Evolutionary conservation across 1,140 invertebrate species (phyloP), one percentile per base, ranked within the genome.

Genomic region (Diplogasteroides magnus): DNA sequence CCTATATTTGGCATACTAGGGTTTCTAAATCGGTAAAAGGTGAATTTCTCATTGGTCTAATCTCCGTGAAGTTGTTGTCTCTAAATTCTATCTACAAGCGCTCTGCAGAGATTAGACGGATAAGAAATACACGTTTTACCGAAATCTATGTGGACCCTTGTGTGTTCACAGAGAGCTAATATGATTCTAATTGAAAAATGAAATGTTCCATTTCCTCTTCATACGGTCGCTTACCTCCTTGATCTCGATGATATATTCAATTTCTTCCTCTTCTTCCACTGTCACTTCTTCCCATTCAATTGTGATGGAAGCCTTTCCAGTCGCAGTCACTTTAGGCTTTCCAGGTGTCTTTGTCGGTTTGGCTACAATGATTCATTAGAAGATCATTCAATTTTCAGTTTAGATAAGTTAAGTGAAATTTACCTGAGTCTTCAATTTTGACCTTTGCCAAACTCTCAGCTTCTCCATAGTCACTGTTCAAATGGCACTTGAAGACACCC

Each of bases 401-500:
- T n/a, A n/a, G n/a, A n/a, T n/a, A n/a, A n/a, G n/a, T n/a, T 13
- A 67, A 31, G 27, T 11, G 56, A 55, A 19, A 68, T 61, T 67
- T 26, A 78, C 76, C 75, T 61, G 70, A 64, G 31, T 71, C 60
- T 32, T 78, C 77, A 27, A 72, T 74, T 60, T 74, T 81, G 31
- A 81, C 75, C 69, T 72, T 82, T 29, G 80, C 75, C 14, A 75
- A 81, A 29, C 60, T 79, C 64, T 82, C 70, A n/a, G 72, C 70
- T 26, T 79, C 76, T 57, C 81, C 80, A 68, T 69, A 76, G 13
- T 82, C 78, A 64, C 74, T 74, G 26, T 74, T 78, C 6, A 77
- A 81, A 32, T 74, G 61, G 68, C 79, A 82, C 63, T 82, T 80
- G 68, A 76, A 81, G 23, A 77, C 61, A 37, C 80, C 80, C 29